Base-by-base conservation (phyloP, 2,888 invertebrate species). In the Melanostoma mellinum region DNA sequence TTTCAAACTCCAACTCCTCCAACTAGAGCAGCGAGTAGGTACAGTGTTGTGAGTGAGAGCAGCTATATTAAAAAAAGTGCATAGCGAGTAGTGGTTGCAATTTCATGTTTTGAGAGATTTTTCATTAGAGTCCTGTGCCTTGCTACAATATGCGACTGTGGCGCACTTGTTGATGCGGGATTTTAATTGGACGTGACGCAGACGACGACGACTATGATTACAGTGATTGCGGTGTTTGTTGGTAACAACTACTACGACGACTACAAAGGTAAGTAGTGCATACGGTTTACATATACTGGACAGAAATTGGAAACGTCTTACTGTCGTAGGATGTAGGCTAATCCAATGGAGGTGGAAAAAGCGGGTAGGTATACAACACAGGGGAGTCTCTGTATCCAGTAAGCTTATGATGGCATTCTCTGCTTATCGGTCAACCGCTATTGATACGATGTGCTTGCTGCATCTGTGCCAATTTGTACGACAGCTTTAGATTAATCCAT, bases 401-500 rank as follows among this genome's bases (percentile, higher is more conserved):
- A 50, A 63, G 50, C 48, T 50, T 63, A 63, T 50, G 50, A 63
- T 50, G 32, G 48, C 61, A 61, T 63, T 63, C n/a, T 50, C 6
- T 50, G 60, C 60, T 72, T 53, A 61, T 42, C 52, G 52, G 71
- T 52, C 36, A 61, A 72, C 71, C 71, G 52, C 71, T 53, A 35
- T 72, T 61, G 52, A 42, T 50, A 72, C 60, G 20, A 44, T 61
- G 30, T 52, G 60, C 30, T 61, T 72, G 52, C 35, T 60, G 61
- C 71, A 72, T 72, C 71, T 72, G 71, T 72, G 71, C 71, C 60
- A 72, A 72, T 72, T 72, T 72, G 35, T 61, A 61, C 44, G 30
- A 60, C 48, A 53, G 71, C 71, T 72, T 61, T 61, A 35, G n/a
- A 53, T 36, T 72, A 72, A 61, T 60, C 60, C 71, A 42, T 53